Percentiles rank a stretch among this genome's conserved stretches.
phyloP scores from a whole-genome alignment of 1,140 invertebrate genomes.

The Drosophila suzukii region DNA sequence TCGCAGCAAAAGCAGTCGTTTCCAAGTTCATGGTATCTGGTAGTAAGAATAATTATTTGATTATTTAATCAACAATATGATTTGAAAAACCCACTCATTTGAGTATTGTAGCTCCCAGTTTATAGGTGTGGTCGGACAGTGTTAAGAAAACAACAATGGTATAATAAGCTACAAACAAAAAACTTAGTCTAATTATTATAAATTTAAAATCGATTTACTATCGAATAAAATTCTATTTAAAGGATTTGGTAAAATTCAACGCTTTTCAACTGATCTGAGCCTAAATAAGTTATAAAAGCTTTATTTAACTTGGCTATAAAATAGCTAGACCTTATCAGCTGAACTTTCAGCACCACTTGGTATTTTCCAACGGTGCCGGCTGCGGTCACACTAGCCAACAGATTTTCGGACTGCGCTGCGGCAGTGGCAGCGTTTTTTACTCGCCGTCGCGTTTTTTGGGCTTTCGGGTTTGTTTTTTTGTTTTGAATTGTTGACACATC shows the following conservation, averaged over 20 bases:
- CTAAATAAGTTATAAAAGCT: no score
- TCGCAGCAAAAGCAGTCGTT: no score
- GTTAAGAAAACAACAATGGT: not conserved
- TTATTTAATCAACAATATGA: no score
- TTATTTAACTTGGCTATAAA: not conserved
- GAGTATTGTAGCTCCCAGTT: not conserved
- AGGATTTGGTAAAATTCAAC: not conserved
- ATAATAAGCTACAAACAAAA: no score
- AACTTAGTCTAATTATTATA: no score
- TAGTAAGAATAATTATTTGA: no score
- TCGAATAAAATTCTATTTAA: not conserved
- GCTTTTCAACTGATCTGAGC: no score
- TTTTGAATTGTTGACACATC: conserved; percentile 24
- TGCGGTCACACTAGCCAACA: conserved; percentile 16
- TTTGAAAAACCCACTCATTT: not conserved
- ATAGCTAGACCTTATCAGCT: conserved; percentile 1
- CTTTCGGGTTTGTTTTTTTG: conserved; percentile 9
- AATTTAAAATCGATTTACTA: no score
- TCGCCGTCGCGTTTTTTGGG: conserved; percentile 4
- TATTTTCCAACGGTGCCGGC: not conserved
- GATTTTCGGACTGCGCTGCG: conserved; percentile 11
- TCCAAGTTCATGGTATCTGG: no score
- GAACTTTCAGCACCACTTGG: not conserved
- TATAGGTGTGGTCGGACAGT: not conserved
- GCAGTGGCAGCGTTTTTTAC: conserved; percentile 16